Conservation (phyloP, 2,888 invertebrate species). For the Salticus scenicus region DNA sequence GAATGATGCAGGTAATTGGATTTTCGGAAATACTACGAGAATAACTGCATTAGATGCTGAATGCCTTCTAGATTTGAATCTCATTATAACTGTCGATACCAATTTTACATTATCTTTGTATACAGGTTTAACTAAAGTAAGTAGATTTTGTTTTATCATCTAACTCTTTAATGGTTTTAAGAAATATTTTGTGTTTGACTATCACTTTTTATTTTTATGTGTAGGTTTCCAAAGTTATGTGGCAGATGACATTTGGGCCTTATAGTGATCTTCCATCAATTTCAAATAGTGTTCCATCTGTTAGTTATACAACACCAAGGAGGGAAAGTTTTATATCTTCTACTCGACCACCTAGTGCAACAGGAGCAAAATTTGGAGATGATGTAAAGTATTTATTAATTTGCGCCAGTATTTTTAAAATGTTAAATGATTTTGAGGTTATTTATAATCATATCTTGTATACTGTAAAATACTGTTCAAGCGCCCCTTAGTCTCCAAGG, state of each 20-base stretch:
- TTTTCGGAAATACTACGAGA: constrained; percentile 84
- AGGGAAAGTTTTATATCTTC: constrained; percentile 84
- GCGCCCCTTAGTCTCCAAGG: too few species aligned
- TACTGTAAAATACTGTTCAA: too few species aligned
- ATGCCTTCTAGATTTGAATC: constrained; percentile 84
- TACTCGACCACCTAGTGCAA: constrained; percentile 78
- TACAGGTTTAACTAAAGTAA: constrained; percentile 85
- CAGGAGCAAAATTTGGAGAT: constrained; percentile 80
- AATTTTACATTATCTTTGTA: constrained; percentile 87
- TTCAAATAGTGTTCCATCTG: constrained; percentile 73
- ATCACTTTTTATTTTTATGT: constrained; percentile 25
- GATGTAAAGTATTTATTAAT: too few species aligned
- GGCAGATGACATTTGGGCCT: constrained; percentile 73
- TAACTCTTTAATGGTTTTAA: not conserved
- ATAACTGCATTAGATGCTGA: constrained; percentile 90
- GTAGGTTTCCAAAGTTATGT: constrained; percentile 82
- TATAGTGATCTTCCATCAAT: constrained; percentile 71
- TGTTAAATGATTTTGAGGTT: too few species aligned
- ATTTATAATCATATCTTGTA: too few species aligned
- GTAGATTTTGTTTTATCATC: not conserved
- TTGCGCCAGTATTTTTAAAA: too few species aligned
- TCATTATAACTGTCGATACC: constrained; percentile 89
- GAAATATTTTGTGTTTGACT: not conserved
- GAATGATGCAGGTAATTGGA: constrained; percentile 80
- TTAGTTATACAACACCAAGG: constrained; percentile 78